Percentiles rank a stretch among this genome's conserved stretches.
These are phyloP conservation scores for Corydoras maculifer DNA, from an alignment of 2,113 vertebrate genomes.

Conservation along the genomic window DNA sequence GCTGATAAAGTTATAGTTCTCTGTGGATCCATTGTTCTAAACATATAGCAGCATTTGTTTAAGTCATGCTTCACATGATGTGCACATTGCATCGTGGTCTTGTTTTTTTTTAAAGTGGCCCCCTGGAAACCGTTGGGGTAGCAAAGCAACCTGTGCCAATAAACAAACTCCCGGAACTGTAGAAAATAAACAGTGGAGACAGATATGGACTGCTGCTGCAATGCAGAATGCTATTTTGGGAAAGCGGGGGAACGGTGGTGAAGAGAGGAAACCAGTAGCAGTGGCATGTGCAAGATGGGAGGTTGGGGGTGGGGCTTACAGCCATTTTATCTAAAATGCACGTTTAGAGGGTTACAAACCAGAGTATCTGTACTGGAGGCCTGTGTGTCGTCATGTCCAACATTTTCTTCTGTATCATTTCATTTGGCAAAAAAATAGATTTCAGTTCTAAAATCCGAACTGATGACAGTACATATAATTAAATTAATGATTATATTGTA, in stretches of 20 bases:
- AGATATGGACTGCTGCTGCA: slow-evolving; percentile 23
- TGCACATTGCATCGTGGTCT: background rate
- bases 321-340: too few relatives aligned
- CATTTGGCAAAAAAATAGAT: too few relatives aligned
- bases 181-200: slow-evolving; percentile 24
- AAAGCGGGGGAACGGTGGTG: slow-evolving; percentile 20
- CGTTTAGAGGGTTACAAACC: too few relatives aligned
- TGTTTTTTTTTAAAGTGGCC: slow-evolving; percentile 14
- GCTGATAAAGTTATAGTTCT: slow-evolving; percentile 14
- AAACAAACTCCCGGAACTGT: background rate
- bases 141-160: slow-evolving; percentile 7
- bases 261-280: background rate
- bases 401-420: too few relatives aligned
- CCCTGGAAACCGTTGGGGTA: slow-evolving; percentile 3
- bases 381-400: too few relatives aligned
- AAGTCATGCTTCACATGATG: background rate
- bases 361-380: too few relatives aligned
- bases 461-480: too few relatives aligned
- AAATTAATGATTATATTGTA: too few relatives aligned
- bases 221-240: slow-evolving; percentile 40
- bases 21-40: slow-evolving; percentile 4
- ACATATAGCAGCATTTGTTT: slow-evolving; percentile 23
- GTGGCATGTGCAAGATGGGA: too few relatives aligned
- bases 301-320: too few relatives aligned
- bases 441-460: too few relatives aligned